A percentile compares a stretch with the other conserved stretches of the same genome.
phyloP scores from a whole-genome alignment of 2,797 vertebrate genomes.

The Alosa sapidissima region DNA sequence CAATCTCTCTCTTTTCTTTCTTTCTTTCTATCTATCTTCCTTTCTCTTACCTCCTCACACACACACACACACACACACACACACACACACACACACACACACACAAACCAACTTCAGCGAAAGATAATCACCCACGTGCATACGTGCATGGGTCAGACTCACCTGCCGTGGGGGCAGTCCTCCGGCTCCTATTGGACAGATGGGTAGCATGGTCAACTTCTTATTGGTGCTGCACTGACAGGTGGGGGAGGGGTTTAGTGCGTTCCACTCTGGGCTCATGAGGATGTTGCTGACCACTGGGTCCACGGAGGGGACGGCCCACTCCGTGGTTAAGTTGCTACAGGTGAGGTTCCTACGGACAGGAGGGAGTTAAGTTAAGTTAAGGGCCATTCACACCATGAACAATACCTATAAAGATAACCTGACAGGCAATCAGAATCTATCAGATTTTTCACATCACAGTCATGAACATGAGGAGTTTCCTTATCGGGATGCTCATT shows the following conservation, averaged over 20 bases:
- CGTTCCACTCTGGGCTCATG: constrained; percentile 79
- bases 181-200: constrained; percentile 88
- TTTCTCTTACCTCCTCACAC: background rate
- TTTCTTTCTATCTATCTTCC: too few relatives aligned
- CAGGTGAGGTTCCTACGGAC: constrained; percentile 68
- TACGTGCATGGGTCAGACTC: constrained; percentile 21
- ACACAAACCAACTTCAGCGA: background rate
- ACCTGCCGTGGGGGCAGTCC: constrained; percentile 87
- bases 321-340: constrained; percentile 70
- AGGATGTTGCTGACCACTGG: constrained; percentile 75
- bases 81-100: background rate
- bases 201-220: constrained; percentile 91
- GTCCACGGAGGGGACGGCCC: constrained; percentile 78
- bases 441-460: too few relatives aligned
- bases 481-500: too few relatives aligned
- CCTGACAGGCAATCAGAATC: too few relatives aligned
- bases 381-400: too few relatives aligned
- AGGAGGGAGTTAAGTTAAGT: background rate
- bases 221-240: constrained; percentile 86
- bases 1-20: too few relatives aligned
- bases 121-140: background rate
- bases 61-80: background rate
- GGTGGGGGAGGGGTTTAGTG: constrained; percentile 84
- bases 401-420: too few relatives aligned
- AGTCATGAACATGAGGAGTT: too few relatives aligned